These are phyloP conservation scores for Schlechtendalia chinensis DNA, from an alignment of 1,140 invertebrate genomes.

Conservation along the genomic window DNA sequence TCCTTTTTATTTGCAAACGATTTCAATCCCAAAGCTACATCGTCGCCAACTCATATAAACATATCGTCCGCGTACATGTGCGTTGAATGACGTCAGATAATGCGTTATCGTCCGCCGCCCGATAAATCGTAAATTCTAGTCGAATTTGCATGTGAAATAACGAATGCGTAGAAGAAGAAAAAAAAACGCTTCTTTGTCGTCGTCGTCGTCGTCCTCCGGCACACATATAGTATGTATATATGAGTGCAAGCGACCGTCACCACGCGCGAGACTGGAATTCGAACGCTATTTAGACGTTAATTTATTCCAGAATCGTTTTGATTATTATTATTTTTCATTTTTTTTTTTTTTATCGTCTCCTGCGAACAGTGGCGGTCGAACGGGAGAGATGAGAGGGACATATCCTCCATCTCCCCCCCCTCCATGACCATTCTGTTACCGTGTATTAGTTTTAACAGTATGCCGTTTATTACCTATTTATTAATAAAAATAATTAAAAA, in stretches of 20 bases:
- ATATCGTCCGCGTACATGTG: no score
- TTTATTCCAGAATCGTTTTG: conserved; percentile 2
- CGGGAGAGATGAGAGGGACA: no score
- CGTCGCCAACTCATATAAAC: no score
- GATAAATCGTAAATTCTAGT: conserved; percentile 1
- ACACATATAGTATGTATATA: not conserved
- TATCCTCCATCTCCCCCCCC: no score
- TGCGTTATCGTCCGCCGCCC: not conserved
- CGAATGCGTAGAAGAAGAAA: not conserved
- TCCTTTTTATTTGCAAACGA: no score
- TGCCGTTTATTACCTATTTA: no score
- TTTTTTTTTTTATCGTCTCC: not conserved
- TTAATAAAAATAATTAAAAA: no score
- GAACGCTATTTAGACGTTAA: not conserved
- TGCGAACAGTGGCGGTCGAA: conserved; percentile 13
- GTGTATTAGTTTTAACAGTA: no score
- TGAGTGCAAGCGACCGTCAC: not conserved
- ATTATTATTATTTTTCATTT: no score
- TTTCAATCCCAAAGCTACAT: no score
- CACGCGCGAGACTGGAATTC: not conserved
- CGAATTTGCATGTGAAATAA: conserved; percentile 13
- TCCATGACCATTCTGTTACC: no score
- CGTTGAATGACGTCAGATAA: no score
- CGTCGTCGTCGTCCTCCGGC: not conserved
- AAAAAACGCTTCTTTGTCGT: not conserved